phyloP scores from a whole-genome alignment of 1,140 invertebrate genomes.

The Whitmania pigra region DNA sequence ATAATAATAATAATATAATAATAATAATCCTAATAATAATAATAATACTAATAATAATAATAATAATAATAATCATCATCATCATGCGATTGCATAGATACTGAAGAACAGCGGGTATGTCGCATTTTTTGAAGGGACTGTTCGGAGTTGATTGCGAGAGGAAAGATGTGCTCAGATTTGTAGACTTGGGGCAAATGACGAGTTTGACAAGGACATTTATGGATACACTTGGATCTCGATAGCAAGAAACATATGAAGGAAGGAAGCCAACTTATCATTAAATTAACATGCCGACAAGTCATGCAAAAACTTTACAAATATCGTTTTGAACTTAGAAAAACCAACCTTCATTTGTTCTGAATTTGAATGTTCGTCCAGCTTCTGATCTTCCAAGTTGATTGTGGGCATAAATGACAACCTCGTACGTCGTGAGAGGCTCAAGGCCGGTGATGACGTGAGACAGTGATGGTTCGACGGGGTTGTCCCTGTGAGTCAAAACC shows the following conservation, averaged over 20 bases:
- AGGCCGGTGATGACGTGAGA: conserved; percentile 48
- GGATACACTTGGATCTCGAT: too few species aligned
- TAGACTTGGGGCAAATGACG: too few species aligned
- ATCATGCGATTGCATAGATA: not conserved
- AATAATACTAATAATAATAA: not conserved
- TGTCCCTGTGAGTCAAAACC: not conserved
- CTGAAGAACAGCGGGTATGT: too few species aligned
- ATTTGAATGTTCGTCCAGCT: conserved; percentile 54
- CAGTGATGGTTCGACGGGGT: conserved; percentile 13
- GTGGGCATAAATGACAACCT: conserved; percentile 65
- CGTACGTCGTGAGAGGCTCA: conserved; percentile 62
- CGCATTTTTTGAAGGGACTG: too few species aligned
- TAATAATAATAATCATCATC: not conserved
- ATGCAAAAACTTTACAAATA: not conserved
- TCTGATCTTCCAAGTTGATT: conserved; percentile 66
- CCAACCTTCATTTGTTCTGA: conserved; percentile 66
- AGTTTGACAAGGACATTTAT: too few species aligned
- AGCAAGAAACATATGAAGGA: too few species aligned
- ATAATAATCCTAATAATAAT: not conserved
- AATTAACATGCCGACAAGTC: too few species aligned
- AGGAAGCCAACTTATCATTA: too few species aligned
- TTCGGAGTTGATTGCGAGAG: too few species aligned
- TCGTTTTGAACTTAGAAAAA: not conserved
- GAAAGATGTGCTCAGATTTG: too few species aligned
- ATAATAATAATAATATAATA: not conserved